Conservation (phyloP, 2,113 vertebrate genomes). For the Myotis davidii region DNA sequence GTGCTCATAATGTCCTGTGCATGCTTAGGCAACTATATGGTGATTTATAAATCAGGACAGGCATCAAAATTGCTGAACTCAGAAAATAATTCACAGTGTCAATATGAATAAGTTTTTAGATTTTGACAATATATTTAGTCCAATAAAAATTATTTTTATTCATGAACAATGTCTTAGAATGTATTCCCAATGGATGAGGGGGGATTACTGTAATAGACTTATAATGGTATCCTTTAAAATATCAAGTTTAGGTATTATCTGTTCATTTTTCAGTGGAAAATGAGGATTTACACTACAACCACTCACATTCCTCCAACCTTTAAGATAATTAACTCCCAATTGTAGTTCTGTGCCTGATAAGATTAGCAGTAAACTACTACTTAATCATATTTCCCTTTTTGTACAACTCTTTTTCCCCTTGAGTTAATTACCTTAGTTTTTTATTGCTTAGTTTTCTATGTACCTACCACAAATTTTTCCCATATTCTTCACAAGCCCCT, state of each 20-base stretch:
- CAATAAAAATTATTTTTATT: constrained; percentile 78
- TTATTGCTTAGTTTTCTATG: neutral
- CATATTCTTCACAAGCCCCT: neutral
- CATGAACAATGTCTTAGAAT: constrained; percentile 50
- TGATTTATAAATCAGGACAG: constrained; percentile 79
- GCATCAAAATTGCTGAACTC: constrained; percentile 79
- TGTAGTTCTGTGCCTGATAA: neutral
- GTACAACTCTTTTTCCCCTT: neutral
- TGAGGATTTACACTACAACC: neutral
- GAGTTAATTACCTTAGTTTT: neutral
- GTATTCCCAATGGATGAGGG: neutral
- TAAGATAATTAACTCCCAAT: neutral
- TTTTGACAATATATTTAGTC: constrained; percentile 79
- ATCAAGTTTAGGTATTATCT: neutral
- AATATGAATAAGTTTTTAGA: constrained; percentile 79
- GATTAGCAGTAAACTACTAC: neutral
- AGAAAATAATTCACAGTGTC: constrained; percentile 78
- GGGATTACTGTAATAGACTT: neutral
- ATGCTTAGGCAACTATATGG: constrained; percentile 55
- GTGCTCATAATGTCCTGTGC: constrained; percentile 54
- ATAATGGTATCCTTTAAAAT: neutral
- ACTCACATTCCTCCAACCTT: neutral
- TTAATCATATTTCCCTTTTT: constrained; percentile 3
- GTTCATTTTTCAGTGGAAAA: neutral
- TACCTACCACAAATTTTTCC: constrained; percentile 24